phyloP scores from a whole-genome alignment of 2,888 invertebrate species.

The Chalcosyrphus nemorum region DNA sequence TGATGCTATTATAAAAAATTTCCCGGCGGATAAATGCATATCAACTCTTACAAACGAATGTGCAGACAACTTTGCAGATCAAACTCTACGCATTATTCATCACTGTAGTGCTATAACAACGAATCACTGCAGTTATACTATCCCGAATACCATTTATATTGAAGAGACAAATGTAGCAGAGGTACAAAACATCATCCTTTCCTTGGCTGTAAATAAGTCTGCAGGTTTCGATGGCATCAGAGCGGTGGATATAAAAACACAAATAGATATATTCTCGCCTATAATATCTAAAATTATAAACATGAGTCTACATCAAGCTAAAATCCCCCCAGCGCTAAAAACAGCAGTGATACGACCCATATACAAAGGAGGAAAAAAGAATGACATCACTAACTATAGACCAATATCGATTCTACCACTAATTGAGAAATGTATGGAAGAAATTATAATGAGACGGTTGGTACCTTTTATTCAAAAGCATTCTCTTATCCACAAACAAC shows the following conservation, averaged over 20 bases:
- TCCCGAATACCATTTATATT: not conserved
- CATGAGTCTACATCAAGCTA: not conserved
- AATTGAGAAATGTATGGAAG: not conserved
- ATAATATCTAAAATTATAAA: not conserved
- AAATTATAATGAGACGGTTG: not conserved
- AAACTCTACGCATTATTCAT: too few species aligned
- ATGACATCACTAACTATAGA: not conserved
- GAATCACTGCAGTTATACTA: too few species aligned
- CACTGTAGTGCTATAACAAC: not conserved
- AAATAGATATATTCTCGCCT: not conserved
- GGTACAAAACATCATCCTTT: not conserved
- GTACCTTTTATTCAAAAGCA: not conserved
- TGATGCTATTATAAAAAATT: too few species aligned
- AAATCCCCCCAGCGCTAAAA: not conserved
- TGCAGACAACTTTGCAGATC: too few species aligned
- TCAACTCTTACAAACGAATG: too few species aligned
- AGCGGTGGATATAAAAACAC: not conserved
- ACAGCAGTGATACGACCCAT: not conserved
- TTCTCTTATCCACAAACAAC: not conserved
- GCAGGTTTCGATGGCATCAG: not conserved
- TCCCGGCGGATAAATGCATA: too few species aligned
- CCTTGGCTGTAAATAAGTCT: not conserved
- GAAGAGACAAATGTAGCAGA: not conserved
- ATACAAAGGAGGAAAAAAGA: not conserved
- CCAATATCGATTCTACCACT: constrained; percentile 8